These are phyloP conservation scores for Cherax quadricarinatus DNA, from an alignment of 1,140 invertebrate species.

Conservation along the genomic window DNA sequence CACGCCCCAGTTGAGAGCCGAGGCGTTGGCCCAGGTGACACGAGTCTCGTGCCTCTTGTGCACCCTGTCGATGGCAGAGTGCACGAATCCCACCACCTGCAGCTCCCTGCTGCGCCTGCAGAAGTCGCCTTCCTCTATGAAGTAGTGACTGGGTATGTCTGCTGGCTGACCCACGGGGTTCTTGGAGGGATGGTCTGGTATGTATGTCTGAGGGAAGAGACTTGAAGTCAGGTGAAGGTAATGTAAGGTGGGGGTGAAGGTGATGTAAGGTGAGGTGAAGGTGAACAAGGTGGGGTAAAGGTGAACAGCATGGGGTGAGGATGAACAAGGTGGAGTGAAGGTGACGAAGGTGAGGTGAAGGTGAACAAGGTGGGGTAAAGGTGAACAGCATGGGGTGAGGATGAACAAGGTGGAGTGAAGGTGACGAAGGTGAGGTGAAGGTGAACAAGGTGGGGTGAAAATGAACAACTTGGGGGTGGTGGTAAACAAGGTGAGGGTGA, in stretches of 20 bases:
- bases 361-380: too few species aligned
- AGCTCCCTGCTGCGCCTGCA: slow-evolving; percentile 30
- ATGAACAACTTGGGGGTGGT: too few species aligned
- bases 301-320: too few species aligned
- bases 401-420: too few species aligned
- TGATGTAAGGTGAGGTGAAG: not conserved
- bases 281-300: too few species aligned
- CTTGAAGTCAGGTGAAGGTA: too few species aligned
- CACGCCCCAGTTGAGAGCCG: not conserved
- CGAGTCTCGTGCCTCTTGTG: slow-evolving; percentile 41
- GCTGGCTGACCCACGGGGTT: not conserved
- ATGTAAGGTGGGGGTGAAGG: not conserved
- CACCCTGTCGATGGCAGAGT: slow-evolving; percentile 56
- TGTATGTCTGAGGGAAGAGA: not conserved
- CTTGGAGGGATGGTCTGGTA: not conserved
- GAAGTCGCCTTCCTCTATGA: slow-evolving; percentile 55
- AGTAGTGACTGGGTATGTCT: slow-evolving; percentile 11
- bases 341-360: too few species aligned
- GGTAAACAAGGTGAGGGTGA: too few species aligned
- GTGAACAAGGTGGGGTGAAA: too few species aligned
- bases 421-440: too few species aligned
- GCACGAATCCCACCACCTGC: slow-evolving; percentile 62
- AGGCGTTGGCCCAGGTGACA: slow-evolving; percentile 42
- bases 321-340: too few species aligned
- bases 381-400: too few species aligned